A percentile compares a stretch with the other conserved stretches of the same genome.
Conservation (phyloP, 1,140 invertebrate species). For the Leucophenga varia region DNA sequence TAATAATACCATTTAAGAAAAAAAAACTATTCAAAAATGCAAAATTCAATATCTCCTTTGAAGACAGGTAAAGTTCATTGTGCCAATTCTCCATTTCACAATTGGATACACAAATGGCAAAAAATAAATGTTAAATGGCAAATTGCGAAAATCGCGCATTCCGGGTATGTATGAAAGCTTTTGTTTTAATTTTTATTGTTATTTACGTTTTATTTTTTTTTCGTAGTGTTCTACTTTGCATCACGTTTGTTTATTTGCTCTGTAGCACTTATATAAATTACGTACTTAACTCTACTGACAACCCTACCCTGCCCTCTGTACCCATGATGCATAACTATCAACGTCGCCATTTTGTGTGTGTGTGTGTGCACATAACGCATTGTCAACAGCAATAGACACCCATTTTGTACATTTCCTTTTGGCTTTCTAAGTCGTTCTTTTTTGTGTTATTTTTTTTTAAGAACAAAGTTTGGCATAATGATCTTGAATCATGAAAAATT, state of each 20-base stretch:
- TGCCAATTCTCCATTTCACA: conserved; percentile 28
- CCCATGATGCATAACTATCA: conserved; percentile 3
- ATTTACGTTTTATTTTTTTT: conserved; percentile 30
- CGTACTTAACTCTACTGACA: conserved; percentile 39
- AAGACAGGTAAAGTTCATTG: conserved; percentile 46
- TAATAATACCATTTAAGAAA: too few species aligned
- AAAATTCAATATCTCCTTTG: too few species aligned
- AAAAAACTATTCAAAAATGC: too few species aligned
- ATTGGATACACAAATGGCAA: conserved; percentile 3
- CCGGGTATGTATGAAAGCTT: conserved; percentile 6
- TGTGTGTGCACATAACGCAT: conserved; percentile 19
- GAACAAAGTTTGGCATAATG: conserved; percentile 25
- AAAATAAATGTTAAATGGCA: too few species aligned
- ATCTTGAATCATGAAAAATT: conserved; percentile 32
- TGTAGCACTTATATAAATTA: conserved; percentile 43
- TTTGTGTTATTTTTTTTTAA: conserved; percentile 7
- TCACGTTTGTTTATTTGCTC: conserved; percentile 14
- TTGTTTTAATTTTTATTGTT: conserved; percentile 8
- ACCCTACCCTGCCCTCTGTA: conserved; percentile 14
- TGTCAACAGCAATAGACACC: conserved; percentile 33
- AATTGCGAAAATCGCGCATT: too few species aligned
- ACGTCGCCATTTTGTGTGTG: conserved; percentile 1
- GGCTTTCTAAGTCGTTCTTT: conserved; percentile 8
- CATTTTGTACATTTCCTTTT: conserved; percentile 6
- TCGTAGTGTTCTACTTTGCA: conserved; percentile 25